Evolutionary conservation across 2,113 vertebrate species (phyloP).

Genomic region (Tricholaema leucomelas): DNA sequence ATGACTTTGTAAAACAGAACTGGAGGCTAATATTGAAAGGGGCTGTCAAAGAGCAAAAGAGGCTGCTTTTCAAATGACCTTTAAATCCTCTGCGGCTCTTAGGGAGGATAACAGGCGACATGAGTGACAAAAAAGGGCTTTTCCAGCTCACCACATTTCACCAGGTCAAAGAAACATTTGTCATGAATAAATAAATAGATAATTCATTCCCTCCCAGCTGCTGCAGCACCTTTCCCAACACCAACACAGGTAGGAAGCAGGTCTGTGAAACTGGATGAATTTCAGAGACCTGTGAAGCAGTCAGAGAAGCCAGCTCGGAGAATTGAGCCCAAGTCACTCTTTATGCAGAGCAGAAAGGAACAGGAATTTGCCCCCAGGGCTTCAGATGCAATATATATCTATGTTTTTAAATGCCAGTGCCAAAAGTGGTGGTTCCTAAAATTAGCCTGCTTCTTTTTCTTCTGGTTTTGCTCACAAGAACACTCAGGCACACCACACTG

Average conservation of each 20-base stretch:
- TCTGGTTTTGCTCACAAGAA: not conserved
- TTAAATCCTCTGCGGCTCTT: slow-evolving; percentile 37
- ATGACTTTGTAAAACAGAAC: slow-evolving; percentile 64
- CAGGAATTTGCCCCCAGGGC: not conserved
- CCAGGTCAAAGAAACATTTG: slow-evolving; percentile 22
- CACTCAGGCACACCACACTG: rapidly evolving
- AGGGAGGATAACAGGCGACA: not conserved
- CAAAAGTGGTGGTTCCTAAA: not conserved
- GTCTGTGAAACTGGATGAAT: not conserved
- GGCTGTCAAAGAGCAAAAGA: slow-evolving; percentile 56
- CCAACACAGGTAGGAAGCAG: not conserved
- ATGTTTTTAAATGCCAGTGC: not conserved
- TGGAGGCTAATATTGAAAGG: slow-evolving; percentile 42
- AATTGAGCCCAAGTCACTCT: not conserved
- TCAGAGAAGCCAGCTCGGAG: not conserved
- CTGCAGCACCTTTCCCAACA: not conserved
- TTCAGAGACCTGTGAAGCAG: not conserved
- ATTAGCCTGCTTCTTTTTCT: not conserved
- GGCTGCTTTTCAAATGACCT: slow-evolving; percentile 62
- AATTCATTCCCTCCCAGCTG: not conserved
- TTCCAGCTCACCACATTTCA: slow-evolving; percentile 1
- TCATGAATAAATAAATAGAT: slow-evolving; percentile 58
- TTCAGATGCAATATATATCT: not conserved
- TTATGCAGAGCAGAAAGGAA: slow-evolving; percentile 1
- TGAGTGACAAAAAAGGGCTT: slow-evolving; percentile 39